These are phyloP conservation scores for Ceraclea dissimilis DNA, from an alignment of 2,888 invertebrate genomes.

Conservation along the genomic window DNA sequence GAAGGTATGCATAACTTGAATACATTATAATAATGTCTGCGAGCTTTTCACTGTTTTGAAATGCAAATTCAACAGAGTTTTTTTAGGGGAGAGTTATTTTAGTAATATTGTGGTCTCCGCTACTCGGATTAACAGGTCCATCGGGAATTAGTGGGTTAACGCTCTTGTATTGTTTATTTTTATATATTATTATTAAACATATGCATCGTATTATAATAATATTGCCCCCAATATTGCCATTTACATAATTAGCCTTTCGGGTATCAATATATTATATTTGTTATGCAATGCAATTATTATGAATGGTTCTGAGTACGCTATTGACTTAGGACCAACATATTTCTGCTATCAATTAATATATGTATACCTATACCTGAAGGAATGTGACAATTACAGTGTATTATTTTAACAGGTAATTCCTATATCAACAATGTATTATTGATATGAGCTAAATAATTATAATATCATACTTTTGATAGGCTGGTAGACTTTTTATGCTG, in stretches of 20 bases:
- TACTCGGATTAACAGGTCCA: constrained; percentile 19
- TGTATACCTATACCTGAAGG: too few relatives aligned
- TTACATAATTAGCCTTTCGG: neutral
- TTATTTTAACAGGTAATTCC: too few relatives aligned
- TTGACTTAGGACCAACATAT: too few relatives aligned
- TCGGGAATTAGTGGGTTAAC: constrained; percentile 19
- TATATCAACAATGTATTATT: too few relatives aligned
- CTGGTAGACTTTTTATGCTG: too few relatives aligned
- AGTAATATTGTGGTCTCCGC: constrained; percentile 12
- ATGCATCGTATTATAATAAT: constrained; percentile 7
- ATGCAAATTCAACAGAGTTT: constrained; percentile 23
- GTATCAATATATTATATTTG: neutral
- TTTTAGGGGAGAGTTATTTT: constrained; percentile 20
- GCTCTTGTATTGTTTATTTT: constrained; percentile 14
- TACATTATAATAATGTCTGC: constrained; percentile 21
- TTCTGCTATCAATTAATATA: too few relatives aligned
- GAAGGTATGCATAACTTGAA: constrained; percentile 24
- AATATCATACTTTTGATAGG: too few relatives aligned
- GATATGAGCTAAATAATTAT: too few relatives aligned
- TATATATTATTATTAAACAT: constrained; percentile 9
- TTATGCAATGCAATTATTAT: too few relatives aligned
- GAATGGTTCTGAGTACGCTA: too few relatives aligned
- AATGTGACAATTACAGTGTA: too few relatives aligned
- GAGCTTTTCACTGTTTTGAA: constrained; percentile 25
- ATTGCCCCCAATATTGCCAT: constrained; percentile 8